phyloP scores from a whole-genome alignment of 2,888 invertebrate species.

The Cryptops parisi region DNA sequence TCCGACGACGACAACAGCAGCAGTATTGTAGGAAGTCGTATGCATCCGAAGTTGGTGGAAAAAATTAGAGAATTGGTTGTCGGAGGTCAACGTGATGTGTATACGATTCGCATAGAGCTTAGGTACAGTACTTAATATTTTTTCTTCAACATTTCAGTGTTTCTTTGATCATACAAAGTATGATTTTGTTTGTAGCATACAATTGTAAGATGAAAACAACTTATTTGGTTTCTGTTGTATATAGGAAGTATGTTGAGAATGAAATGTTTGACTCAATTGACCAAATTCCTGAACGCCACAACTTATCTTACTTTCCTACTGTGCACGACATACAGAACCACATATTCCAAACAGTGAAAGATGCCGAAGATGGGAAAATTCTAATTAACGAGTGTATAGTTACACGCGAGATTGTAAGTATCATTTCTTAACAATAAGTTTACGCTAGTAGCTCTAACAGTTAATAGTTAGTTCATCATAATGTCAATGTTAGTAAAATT shows the following conservation, averaged over 20 bases:
- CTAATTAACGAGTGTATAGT: too few relatives aligned
- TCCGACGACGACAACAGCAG: neutral
- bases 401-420: too few relatives aligned
- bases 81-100: constrained; percentile 28
- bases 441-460: too few relatives aligned
- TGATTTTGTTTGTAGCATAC: too few relatives aligned
- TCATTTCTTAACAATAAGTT: too few relatives aligned
- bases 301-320: constrained; percentile 31
- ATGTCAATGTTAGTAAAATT: too few relatives aligned
- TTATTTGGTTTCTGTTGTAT: constrained; percentile 6
- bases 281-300: constrained; percentile 26
- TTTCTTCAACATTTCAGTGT: too few relatives aligned
- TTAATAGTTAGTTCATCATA: too few relatives aligned
- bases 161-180: too few relatives aligned
- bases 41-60: constrained; percentile 27
- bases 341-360: constrained; percentile 30
- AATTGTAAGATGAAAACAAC: neutral
- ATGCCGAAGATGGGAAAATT: constrained; percentile 27
- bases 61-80: constrained; percentile 30
- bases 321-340: constrained; percentile 34
- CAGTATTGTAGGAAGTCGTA: constrained; percentile 18
- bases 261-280: constrained; percentile 21
- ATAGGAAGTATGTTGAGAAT: constrained; percentile 28
- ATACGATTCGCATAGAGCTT: constrained; percentile 28
- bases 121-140: too few relatives aligned